Base-by-base conservation (phyloP, 2,888 invertebrate genomes). In the Acheta domesticus region DNA sequence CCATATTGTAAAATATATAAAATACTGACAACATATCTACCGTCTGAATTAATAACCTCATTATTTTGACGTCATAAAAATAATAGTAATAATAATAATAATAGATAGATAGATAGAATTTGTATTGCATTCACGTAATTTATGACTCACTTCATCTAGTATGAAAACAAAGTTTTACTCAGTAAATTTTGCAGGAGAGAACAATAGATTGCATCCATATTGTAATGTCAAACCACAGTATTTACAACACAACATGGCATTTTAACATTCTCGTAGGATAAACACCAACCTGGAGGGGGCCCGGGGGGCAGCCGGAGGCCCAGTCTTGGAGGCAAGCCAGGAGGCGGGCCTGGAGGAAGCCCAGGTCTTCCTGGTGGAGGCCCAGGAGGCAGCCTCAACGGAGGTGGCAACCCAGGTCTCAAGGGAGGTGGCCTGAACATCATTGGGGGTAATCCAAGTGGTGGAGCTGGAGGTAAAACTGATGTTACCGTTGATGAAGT, bases 251-350 rank as follows among this genome's bases (percentile, higher is more conserved):
- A 23, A 23, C 82, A 11, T 81, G 80, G 48, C 83, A 83, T 49
- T 84, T 79, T 79, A 85, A 80, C 79, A 85, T 81, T 16, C 84
- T 82, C 12, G 85, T 85, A 16, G 85, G 85, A 82, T 85, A 83
- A 48, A 85, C 84, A 82, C n/a, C 81, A 82, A 84, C 85, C 85
- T 19, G 93, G 92, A 12, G 92, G 92, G 2, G 91, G 91, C 2
- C 91, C 92, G 0, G 92, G 91, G 73, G 91, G 91, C 76, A 91
- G 89, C 11, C 91, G 88, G n/a, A 91, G 89, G 0, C 92, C 91
- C 84, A 92, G 84, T 86, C 93, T 88, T 73, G 91, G 89, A 11
- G 91, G 91, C 84, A 88, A 89, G 84, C 89, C 83, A 12, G 84
- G 84, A 48, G 85, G 85, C 48, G 84, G 86, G 84, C 87, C 83